Conservation (phyloP, 2,797 vertebrate genomes). For the Molossus molossus region DNA sequence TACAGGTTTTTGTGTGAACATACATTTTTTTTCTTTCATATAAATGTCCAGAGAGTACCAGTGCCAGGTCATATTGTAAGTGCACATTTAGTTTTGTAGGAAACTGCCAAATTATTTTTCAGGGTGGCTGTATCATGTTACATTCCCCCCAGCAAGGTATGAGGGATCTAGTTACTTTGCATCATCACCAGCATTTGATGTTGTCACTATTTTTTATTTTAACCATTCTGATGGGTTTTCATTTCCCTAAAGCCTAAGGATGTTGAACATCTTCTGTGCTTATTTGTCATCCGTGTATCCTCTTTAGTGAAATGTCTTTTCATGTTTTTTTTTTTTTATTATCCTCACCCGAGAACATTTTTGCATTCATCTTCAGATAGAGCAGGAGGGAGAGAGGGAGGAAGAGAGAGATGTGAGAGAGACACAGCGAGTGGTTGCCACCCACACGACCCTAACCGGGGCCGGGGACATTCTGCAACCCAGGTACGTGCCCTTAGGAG, state of each 20-base stretch:
- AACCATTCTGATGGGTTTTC: neutral
- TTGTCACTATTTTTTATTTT: conserved; percentile 37
- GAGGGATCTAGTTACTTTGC: conserved; percentile 36
- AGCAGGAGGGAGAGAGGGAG: too few relatives aligned
- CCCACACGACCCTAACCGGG: too few relatives aligned
- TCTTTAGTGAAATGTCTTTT: conserved; percentile 51
- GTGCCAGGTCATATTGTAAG: conserved; percentile 5
- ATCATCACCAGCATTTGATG: neutral
- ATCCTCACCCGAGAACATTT: too few relatives aligned
- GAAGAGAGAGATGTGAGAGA: too few relatives aligned
- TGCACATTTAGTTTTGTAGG: conserved; percentile 54
- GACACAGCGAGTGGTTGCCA: too few relatives aligned
- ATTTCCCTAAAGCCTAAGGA: conserved; percentile 30
- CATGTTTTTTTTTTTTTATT: conserved; percentile 2
- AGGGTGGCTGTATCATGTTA: neutral
- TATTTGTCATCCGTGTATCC: conserved; percentile 1
- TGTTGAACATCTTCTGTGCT: neutral
- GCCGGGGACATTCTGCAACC: too few relatives aligned
- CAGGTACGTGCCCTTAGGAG: too few relatives aligned
- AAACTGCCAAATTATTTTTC: conserved; percentile 53
- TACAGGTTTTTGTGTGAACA: conserved; percentile 30
- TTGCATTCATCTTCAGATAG: too few relatives aligned
- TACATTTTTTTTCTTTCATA: conserved; percentile 34
- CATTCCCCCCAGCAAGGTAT: neutral
- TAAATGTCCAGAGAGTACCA: conserved; percentile 2